phyloP scores from a whole-genome alignment of 1,140 invertebrate genomes.

The Diachasmimorpha longicaudata region DNA sequence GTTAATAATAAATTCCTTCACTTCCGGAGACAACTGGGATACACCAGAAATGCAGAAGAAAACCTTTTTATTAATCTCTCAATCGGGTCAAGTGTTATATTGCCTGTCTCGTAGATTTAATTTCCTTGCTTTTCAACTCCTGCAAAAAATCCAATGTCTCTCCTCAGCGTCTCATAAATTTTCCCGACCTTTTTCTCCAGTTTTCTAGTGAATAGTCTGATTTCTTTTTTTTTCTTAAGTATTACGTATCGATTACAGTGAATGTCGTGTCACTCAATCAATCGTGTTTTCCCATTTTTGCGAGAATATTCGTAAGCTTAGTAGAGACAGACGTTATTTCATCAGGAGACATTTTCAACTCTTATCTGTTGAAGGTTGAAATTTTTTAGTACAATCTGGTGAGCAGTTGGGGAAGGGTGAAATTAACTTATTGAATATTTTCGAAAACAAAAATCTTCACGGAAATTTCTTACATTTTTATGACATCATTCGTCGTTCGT shows the following conservation, averaged over 20 bases:
- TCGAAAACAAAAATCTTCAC: too few species aligned
- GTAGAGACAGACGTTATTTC: neutral
- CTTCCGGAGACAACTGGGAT: neutral
- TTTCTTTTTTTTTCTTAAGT: neutral
- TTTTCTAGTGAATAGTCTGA: constrained; percentile 1
- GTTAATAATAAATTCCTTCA: constrained; percentile 1
- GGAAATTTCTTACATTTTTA: too few species aligned
- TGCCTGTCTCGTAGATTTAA: constrained; percentile 46
- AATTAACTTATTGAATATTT: too few species aligned
- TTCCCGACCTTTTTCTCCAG: constrained; percentile 9
- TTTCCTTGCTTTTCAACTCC: constrained; percentile 41
- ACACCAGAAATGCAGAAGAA: constrained; percentile 2
- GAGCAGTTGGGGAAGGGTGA: neutral
- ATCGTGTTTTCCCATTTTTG: neutral
- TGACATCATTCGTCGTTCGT: too few species aligned
- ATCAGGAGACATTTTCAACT: neutral
- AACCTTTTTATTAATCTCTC: constrained; percentile 26
- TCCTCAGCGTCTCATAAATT: constrained; percentile 28
- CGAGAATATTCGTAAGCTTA: neutral
- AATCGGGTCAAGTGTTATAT: constrained; percentile 41
- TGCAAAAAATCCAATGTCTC: constrained; percentile 30
- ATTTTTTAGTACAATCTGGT: neutral
- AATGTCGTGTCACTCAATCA: neutral
- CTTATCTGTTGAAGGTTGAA: neutral
- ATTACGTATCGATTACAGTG: neutral